Base-by-base conservation (phyloP, 2,113 vertebrate species). In the Felis chaus region DNA sequence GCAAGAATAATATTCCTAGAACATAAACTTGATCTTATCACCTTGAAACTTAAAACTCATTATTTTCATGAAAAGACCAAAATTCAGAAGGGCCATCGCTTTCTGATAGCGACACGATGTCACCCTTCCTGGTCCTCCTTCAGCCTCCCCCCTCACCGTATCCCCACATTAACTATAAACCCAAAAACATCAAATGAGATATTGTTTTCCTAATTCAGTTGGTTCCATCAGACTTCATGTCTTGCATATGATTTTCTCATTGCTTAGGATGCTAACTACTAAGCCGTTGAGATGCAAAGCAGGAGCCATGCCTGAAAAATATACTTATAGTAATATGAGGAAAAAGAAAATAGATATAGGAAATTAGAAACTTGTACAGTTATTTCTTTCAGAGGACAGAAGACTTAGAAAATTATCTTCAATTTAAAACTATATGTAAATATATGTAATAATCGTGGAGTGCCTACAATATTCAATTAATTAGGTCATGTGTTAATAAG, bases 401-500 rank as follows among this genome's bases (percentile, higher is more conserved):
- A 7, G 16, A 66, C 13, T 96, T 55, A 41, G 61, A 91, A 79
- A 31, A 81, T 5, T 81, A 93, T 92, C 79, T 93, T 41, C 10
- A 71, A 45, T 83, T 88, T 65, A 69, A 79, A 95, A 94, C 50
- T 25, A 39, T 36, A 11, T 3, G 2, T 57, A 82, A 92, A 61
- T 61, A 88, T 69, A 84, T 36, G 15, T 3, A 71, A 9, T 76
- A 45, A 5, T 94, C 57, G 15, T 36, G 45, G 16, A 81, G 50
- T 23, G 74, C 7, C 21, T 55, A 21, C 3, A 31, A 63, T 48
- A 36, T 91, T 74, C 53, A 85, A 16, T 97, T 71, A 90, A 84
- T 65, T 78, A 93, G 39, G 33, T 84, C 80, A 91, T 88, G 19
- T 76, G 18, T 55, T 95, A 94, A 61, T 78, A 89, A 94, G 21